Base-by-base conservation (phyloP, 1,140 invertebrate genomes). In the Pseudoatta argentina region DNA sequence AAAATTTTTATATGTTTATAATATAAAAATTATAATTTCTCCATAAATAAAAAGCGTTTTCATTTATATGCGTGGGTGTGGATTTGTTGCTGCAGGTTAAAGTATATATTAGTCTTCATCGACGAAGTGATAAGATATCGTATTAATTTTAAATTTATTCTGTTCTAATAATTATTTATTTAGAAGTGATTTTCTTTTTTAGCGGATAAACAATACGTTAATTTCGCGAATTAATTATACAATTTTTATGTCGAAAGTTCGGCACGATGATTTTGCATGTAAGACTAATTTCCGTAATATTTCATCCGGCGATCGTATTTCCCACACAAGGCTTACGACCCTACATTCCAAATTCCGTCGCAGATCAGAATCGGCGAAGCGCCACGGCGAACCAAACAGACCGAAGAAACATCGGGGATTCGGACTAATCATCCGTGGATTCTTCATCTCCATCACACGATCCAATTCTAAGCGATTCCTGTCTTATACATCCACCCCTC, bases 391-490 rank as follows among this genome's bases (percentile, higher is more conserved):
- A 61, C 30, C 55, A 53, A 85, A 85, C 67, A 30, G 77, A 57
- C 53, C 57, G 69, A 86, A 81, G 63, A 71, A 79, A 21, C 53
- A 61, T 81, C 85, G 34, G 39, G n/a, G 34, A 39, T 48, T 30
- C 57, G 21, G 48, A 14, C 78, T 21, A 64, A 71, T 71, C 78
- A 81, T 81, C 78, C 78, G 10, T 39, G 48, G 44, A 14, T 30
- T 44, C 77, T 64, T 64, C 30, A 44, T 21, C 77, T 59, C n/a
- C 14, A 61, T 55, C 64, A 51, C 30, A 51, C 66, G 30, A 27
- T 81, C 75, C 82, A 87, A 83, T 83, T 83, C 75, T 82, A 48
- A 55, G 63, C 83, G 63, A 79, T 69, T 48, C 69, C 69, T 75
- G 53, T 57, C 76, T 53, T 55, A 48, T 86, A 72, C 51, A 81